These are phyloP conservation scores for Luffia ferchaultella DNA, from an alignment of 2,888 invertebrate genomes.

Conservation along the genomic window DNA sequence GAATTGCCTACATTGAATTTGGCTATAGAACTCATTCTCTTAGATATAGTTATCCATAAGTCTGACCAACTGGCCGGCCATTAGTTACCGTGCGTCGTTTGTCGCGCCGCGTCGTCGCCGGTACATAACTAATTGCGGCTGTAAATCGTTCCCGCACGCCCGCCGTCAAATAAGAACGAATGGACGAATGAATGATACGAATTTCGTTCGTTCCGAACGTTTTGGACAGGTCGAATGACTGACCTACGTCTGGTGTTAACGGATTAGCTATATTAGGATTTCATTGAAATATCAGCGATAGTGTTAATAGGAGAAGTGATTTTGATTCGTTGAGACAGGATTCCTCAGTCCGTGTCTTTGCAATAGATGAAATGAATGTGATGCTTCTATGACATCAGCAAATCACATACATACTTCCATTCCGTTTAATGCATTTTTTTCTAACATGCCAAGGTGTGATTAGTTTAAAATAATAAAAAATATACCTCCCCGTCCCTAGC, in stretches of 20 bases:
- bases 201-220: neutral
- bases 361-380: no score
- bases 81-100: constrained; percentile 26
- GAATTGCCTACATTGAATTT: no score
- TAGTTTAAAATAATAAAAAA: no score
- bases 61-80: constrained; percentile 25
- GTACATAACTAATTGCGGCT: constrained; percentile 55
- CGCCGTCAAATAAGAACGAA: constrained; percentile 17
- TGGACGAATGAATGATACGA: constrained; percentile 1
- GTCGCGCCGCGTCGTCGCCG: constrained; percentile 6
- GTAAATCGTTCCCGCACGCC: constrained; percentile 46
- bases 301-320: neutral
- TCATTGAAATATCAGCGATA: neutral
- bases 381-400: no score
- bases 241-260: neutral
- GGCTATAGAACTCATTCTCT: no score
- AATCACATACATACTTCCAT: no score
- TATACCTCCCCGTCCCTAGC: no score
- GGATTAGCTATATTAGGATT: neutral
- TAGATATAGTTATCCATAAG: no score
- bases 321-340: no score
- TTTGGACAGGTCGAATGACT: neutral
- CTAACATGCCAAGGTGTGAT: no score
- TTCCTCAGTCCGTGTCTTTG: no score
- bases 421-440: no score